A percentile compares a stretch with the other conserved stretches of the same genome.
Conservation (phyloP, 2,888 invertebrate species). For the Labia minor region DNA sequence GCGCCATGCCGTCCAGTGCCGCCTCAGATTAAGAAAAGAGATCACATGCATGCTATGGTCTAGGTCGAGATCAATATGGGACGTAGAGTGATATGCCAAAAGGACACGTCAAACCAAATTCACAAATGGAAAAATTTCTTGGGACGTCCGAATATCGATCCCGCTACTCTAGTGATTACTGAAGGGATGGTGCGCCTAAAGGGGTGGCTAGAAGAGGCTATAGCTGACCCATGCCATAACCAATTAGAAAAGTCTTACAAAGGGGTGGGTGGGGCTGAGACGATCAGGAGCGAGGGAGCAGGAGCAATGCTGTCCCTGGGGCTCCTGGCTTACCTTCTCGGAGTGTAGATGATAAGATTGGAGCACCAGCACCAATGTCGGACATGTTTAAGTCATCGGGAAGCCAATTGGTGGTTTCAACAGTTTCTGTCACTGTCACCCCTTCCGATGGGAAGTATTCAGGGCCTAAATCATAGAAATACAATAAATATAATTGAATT, state of each 20-base stretch:
- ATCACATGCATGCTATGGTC: constrained; percentile 1
- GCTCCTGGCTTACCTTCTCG: background rate
- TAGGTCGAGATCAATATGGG: background rate
- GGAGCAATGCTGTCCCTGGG: too few relatives aligned
- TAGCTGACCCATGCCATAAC: constrained; percentile 7
- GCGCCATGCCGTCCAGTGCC: constrained; percentile 5
- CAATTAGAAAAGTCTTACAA: background rate
- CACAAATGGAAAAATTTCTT: too few relatives aligned
- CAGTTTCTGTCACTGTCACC: background rate
- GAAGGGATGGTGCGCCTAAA: background rate
- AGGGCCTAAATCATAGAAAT: background rate
- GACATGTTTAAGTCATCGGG: background rate
- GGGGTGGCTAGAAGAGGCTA: constrained; percentile 13
- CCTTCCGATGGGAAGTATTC: background rate
- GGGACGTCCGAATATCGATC: background rate
- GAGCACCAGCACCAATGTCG: background rate
- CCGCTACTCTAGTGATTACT: constrained; percentile 1
- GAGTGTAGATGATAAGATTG: background rate
- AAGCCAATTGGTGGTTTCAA: background rate
- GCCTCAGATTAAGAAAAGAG: background rate
- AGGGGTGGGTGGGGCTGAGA: background rate
- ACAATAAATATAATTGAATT: too few relatives aligned
- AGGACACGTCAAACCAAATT: too few relatives aligned
- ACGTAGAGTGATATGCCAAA: too few relatives aligned
- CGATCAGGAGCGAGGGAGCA: too few relatives aligned